A percentile compares a stretch with the other conserved stretches of the same genome.
Conservation (phyloP, 2,888 invertebrate species). For the Malthinus flaveolus region DNA sequence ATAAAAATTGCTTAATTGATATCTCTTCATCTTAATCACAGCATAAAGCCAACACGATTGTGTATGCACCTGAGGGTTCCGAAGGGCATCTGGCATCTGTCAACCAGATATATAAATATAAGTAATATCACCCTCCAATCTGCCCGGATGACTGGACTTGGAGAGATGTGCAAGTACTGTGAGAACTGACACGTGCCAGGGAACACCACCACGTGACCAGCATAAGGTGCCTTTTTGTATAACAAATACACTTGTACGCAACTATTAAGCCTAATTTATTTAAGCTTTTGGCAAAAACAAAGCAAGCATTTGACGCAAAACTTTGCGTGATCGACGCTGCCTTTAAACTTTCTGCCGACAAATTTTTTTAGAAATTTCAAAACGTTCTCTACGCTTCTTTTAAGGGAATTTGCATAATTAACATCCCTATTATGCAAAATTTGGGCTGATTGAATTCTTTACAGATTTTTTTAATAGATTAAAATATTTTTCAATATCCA, state of each 20-base stretch:
- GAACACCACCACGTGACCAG: constrained; percentile 51
- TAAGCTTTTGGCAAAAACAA: background rate
- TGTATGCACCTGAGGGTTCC: constrained; percentile 37
- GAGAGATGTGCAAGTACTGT: constrained; percentile 45
- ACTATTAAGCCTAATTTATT: background rate
- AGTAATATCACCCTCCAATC: constrained; percentile 47
- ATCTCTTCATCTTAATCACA: constrained; percentile 26
- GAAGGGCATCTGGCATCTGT: constrained; percentile 44
- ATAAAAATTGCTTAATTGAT: constrained; percentile 29
- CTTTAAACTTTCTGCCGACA: no score
- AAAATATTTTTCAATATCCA: constrained; percentile 23
- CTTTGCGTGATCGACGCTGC: no score
- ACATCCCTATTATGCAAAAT: no score
- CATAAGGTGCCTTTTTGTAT: constrained; percentile 37
- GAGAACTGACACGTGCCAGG: constrained; percentile 54
- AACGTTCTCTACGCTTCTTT: no score
- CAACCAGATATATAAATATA: constrained; percentile 40
- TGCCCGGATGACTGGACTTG: constrained; percentile 42
- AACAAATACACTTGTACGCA: constrained; percentile 16
- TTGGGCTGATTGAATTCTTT: background rate
- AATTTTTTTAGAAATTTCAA: no score
- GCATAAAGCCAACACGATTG: constrained; percentile 29
- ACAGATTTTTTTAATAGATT: constrained; percentile 10
- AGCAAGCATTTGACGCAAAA: background rate
- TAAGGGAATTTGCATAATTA: background rate